Evolutionary conservation across 92 coral and sea anemone genomes (phyloP).

Genomic region (Siderastrea siderea): DNA sequence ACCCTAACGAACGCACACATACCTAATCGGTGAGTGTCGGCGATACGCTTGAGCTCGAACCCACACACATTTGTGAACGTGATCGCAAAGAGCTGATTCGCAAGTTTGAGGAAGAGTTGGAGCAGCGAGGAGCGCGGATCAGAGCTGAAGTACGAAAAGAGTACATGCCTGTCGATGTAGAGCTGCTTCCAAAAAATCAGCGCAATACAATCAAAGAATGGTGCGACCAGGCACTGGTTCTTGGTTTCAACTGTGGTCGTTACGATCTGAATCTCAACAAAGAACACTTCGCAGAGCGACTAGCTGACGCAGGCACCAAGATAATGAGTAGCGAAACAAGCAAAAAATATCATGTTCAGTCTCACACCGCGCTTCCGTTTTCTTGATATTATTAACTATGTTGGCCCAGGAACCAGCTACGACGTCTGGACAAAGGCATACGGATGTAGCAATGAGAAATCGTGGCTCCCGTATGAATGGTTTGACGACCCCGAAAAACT

Average conservation of each 20-base stretch:
- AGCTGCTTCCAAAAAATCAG: neutral
- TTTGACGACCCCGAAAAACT: slow-evolving; percentile 9
- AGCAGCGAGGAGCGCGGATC: neutral
- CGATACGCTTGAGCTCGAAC: neutral
- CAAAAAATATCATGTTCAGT: slow-evolving; percentile 3
- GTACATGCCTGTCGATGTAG: neutral
- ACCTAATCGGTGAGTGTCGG: neutral
- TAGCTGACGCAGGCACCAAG: neutral
- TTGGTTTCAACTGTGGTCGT: slow-evolving; percentile 37
- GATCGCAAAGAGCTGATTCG: neutral
- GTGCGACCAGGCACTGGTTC: slow-evolving; percentile 39
- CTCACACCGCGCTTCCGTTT: neutral
- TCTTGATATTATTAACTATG: neutral
- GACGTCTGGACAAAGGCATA: slow-evolving; percentile 28
- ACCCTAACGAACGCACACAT: neutral
- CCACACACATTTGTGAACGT: neutral
- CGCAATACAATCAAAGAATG: neutral
- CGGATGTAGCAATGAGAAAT: slow-evolving; percentile 2
- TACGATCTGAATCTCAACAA: slow-evolving; percentile 47
- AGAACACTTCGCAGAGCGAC: neutral
- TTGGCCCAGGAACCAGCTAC: neutral
- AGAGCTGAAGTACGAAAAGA: neutral
- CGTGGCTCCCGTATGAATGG: slow-evolving; percentile 25
- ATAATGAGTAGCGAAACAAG: slow-evolving; percentile 9
- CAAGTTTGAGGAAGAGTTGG: slow-evolving; percentile 6